phyloP scores from a whole-genome alignment of 2,113 vertebrate genomes.

The Gallinago undulata region DNA sequence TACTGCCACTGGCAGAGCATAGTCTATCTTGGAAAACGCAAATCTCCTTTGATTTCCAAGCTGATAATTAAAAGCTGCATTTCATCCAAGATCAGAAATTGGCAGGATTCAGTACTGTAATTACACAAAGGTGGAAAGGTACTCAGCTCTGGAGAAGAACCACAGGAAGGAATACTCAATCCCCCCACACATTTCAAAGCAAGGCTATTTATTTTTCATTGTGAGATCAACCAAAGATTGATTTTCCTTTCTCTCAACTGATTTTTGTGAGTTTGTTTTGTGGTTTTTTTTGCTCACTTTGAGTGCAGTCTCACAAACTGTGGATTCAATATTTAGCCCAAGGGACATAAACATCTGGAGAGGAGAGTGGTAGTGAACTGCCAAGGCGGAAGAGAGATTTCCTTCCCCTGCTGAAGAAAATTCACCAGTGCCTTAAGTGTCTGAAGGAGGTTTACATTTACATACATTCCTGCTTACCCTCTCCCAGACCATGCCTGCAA shows the following conservation, averaged over 20 bases:
- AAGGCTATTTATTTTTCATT: background rate
- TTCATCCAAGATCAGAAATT: background rate
- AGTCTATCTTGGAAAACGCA: fast-evolving
- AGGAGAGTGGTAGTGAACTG: background rate
- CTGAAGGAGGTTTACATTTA: background rate
- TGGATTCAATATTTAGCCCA: background rate
- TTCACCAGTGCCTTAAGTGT: background rate
- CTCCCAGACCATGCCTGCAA: background rate
- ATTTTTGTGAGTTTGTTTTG: background rate
- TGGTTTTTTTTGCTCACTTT: background rate
- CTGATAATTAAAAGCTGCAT: background rate
- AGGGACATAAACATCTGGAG: background rate
- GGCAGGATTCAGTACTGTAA: background rate
- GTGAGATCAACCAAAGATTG: background rate
- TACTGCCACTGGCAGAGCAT: background rate
- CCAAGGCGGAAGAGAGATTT: background rate
- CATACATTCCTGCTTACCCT: background rate
- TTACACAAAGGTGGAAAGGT: background rate
- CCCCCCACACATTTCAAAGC: background rate
- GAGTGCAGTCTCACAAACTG: background rate
- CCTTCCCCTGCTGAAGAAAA: background rate
- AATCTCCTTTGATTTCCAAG: background rate
- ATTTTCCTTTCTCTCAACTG: background rate
- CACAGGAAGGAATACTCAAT: background rate
- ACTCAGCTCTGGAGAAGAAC: background rate